Percentiles rank a stretch among this genome's conserved stretches.
These are phyloP conservation scores for Butorides virescens DNA, from an alignment of 2,113 vertebrate species.

Conservation along the genomic window DNA sequence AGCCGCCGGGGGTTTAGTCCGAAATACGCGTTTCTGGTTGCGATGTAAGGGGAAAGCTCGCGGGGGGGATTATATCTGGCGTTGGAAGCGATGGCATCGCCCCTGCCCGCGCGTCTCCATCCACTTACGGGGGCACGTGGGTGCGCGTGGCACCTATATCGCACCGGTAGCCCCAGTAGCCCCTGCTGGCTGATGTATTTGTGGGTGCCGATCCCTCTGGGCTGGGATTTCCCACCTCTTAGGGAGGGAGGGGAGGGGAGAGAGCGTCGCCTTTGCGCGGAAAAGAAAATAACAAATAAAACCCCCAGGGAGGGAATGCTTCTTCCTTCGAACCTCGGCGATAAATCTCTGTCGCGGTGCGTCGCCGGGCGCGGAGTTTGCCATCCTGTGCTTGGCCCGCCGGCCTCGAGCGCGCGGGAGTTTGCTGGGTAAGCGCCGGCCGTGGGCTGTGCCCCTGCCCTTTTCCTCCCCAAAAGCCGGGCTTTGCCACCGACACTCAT, in stretches of 20 bases:
- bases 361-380: not conserved
- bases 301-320: not conserved
- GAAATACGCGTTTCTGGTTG: rapidly evolving
- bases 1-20: rapidly evolving
- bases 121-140: not conserved
- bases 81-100: rapidly evolving
- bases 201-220: not conserved
- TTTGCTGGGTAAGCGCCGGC: not conserved
- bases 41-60: rapidly evolving
- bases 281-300: not conserved
- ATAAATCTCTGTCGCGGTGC: rapidly evolving
- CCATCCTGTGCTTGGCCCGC: not conserved
- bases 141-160: not conserved
- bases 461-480: not conserved
- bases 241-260: not conserved
- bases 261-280: not conserved
- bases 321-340: not conserved
- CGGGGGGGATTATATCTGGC: rapidly evolving
- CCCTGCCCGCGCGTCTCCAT: rapidly evolving
- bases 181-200: not conserved
- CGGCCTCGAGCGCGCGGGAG: not conserved
- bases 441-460: not conserved
- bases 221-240: not conserved
- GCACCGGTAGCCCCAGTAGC: too few species aligned
- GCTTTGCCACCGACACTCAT: rapidly evolving